Percentiles rank a stretch among this genome's conserved stretches.
These are phyloP conservation scores for Argya squamiceps DNA, from an alignment of 2,797 vertebrate genomes.

Conservation along the genomic window DNA sequence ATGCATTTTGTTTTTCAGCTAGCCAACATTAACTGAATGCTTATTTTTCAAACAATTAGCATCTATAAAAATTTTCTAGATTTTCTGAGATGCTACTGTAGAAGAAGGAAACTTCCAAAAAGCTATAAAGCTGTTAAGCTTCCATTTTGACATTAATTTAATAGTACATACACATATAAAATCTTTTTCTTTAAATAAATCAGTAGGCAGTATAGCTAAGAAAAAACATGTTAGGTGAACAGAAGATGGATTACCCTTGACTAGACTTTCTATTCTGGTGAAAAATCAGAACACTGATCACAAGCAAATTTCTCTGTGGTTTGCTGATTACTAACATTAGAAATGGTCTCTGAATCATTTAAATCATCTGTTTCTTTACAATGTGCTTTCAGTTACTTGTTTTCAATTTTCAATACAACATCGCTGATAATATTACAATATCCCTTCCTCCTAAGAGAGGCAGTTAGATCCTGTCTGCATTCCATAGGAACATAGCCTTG, in stretches of 20 bases:
- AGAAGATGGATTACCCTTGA: conserved; percentile 28
- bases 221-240: conserved; percentile 6
- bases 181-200: not conserved
- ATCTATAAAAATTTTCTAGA: not conserved
- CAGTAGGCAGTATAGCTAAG: not conserved
- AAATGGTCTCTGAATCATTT: not conserved
- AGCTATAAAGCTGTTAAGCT: not conserved
- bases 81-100: not conserved
- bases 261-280: not conserved
- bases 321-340: conserved; percentile 62
- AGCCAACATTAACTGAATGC: not conserved
- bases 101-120: not conserved
- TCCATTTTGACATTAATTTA: not conserved
- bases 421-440: conserved; percentile 39
- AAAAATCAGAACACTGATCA: conserved; percentile 59
- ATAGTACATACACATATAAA: not conserved
- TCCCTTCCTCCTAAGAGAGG: not conserved
- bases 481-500: not conserved
- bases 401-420: conserved; percentile 17
- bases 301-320: conserved; percentile 52
- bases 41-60: not conserved
- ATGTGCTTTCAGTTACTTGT: conserved; percentile 43
- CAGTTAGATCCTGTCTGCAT: not conserved
- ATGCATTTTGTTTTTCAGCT: not conserved
- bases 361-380: conserved; percentile 42